phyloP scores from a whole-genome alignment of 2,888 invertebrate species.

The Oscheius sp. region DNA sequence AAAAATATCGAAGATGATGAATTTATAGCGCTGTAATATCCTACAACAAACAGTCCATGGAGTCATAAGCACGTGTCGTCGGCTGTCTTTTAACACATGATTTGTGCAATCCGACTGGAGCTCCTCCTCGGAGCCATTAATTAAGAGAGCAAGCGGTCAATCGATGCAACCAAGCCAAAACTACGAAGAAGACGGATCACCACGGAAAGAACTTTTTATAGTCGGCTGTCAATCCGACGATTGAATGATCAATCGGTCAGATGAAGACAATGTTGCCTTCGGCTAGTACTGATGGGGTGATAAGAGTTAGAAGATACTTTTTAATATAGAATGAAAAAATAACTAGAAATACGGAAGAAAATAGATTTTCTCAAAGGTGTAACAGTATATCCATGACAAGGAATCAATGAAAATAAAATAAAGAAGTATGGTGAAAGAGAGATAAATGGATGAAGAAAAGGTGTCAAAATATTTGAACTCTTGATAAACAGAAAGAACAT shows the following conservation, averaged over 20 bases:
- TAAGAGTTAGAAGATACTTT: too few species aligned
- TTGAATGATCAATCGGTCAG: background rate
- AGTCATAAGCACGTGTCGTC: constrained; percentile 4
- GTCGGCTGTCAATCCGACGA: background rate
- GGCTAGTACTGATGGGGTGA: background rate
- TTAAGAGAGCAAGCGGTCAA: constrained; percentile 23
- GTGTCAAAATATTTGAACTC: too few species aligned
- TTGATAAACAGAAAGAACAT: too few species aligned
- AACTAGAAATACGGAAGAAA: too few species aligned
- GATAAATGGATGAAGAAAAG: too few species aligned
- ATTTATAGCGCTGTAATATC: background rate
- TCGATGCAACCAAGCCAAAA: constrained; percentile 18
- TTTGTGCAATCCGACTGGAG: constrained; percentile 22
- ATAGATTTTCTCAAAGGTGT: too few species aligned
- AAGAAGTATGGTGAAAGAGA: too few species aligned
- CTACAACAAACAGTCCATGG: background rate
- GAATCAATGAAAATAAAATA: too few species aligned
- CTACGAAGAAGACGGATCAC: constrained; percentile 24
- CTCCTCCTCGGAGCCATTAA: constrained; percentile 2
- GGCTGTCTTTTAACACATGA: constrained; percentile 15
- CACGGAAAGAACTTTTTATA: constrained; percentile 9
- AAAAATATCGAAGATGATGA: background rate
- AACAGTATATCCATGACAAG: too few species aligned
- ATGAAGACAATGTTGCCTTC: too few species aligned
- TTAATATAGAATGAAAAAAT: too few species aligned